phyloP scores from a whole-genome alignment of 2,888 invertebrate genomes.

The Lepidocyrtoides sp. region DNA sequence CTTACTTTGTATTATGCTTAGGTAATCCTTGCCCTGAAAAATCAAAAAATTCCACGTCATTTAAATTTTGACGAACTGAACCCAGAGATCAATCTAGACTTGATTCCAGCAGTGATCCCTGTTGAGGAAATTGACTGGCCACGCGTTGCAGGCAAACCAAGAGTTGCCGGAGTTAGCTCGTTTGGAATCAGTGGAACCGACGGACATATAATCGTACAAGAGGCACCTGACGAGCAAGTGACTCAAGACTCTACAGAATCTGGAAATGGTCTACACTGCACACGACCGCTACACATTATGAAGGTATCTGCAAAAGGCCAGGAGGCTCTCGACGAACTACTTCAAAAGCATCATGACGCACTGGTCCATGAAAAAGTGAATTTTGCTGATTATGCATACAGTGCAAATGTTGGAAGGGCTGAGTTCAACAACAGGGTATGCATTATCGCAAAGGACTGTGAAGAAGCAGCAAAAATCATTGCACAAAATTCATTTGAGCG shows the following conservation, averaged over 20 bases:
- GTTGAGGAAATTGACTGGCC: constrained; percentile 53
- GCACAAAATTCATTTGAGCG: neutral
- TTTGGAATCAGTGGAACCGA: constrained; percentile 80
- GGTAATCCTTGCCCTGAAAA: constrained; percentile 70
- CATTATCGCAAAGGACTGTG: constrained; percentile 35
- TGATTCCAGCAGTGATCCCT: constrained; percentile 81
- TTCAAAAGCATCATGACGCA: neutral
- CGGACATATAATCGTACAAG: constrained; percentile 76
- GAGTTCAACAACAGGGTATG: constrained; percentile 53
- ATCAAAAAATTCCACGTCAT: constrained; percentile 79
- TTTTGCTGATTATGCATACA: constrained; percentile 55
- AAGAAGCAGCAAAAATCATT: constrained; percentile 12
- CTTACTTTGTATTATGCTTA: neutral
- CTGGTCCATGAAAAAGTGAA: neutral
- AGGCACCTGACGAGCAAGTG: constrained; percentile 60
- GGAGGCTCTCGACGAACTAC: constrained; percentile 54
- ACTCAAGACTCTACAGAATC: neutral
- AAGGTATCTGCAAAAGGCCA: constrained; percentile 64
- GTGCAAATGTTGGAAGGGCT: constrained; percentile 66
- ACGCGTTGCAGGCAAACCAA: neutral
- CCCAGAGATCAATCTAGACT: constrained; percentile 79
- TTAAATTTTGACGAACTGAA: constrained; percentile 70
- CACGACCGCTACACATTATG: constrained; percentile 56
- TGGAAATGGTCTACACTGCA: neutral
- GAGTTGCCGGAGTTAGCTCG: constrained; percentile 72